phyloP scores from a whole-genome alignment of 2,113 vertebrate species.

The Ageneiosus marmoratus region DNA sequence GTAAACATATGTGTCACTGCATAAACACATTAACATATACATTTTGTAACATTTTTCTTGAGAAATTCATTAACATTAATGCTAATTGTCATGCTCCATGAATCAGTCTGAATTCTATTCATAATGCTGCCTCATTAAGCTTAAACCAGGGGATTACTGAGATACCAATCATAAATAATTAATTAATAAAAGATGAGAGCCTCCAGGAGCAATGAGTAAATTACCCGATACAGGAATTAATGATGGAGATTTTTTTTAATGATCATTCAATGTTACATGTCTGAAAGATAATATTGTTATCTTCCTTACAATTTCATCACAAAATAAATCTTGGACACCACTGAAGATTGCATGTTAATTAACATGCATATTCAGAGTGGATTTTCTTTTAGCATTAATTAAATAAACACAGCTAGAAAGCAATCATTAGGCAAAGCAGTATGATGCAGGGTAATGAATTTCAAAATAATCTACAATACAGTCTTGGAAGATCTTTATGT shows the following conservation, averaged over 20 bases:
- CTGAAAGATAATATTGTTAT: not conserved
- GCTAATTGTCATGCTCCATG: not conserved
- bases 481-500: not conserved
- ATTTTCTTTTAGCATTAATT: not conserved
- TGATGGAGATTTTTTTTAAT: not conserved
- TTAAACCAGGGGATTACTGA: slow-evolving; percentile 20
- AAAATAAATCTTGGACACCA: not conserved
- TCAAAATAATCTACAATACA: not conserved
- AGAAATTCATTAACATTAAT: not conserved
- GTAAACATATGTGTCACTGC: not conserved
- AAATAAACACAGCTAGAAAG: not conserved
- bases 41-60: not conserved
- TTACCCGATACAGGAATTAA: not conserved
- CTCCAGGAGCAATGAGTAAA: not conserved
- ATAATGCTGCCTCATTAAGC: slow-evolving; percentile 5
- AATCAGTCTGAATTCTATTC: slow-evolving; percentile 8
- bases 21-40: slow-evolving; percentile 8
- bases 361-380: not conserved
- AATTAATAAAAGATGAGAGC: slow-evolving; percentile 5
- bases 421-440: not conserved
- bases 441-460: not conserved
- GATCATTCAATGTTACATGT: not conserved
- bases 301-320: not conserved
- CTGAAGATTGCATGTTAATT: not conserved
- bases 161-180: slow-evolving; percentile 13